These are phyloP conservation scores for Bicyclus anynana DNA, from an alignment of 1,140 invertebrate genomes.

Conservation along the genomic window DNA sequence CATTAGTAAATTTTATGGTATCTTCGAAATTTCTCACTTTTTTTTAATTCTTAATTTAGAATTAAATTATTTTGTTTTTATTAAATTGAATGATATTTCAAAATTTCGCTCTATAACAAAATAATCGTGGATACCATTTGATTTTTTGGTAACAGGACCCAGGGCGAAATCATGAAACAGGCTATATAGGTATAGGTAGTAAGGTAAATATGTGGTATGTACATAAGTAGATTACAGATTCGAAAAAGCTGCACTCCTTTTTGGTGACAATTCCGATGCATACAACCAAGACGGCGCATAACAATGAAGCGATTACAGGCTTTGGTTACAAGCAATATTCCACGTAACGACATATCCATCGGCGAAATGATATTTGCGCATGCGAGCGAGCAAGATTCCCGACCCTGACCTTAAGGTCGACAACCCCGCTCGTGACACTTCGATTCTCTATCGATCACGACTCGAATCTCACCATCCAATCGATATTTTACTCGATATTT, in stretches of 20 bases:
- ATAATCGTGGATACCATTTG: too few relatives aligned
- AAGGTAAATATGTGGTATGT: neutral
- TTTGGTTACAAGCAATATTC: conserved; percentile 58
- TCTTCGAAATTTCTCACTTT: too few relatives aligned
- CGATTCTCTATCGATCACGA: conserved; percentile 74
- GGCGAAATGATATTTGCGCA: conserved; percentile 65
- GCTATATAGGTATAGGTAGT: neutral
- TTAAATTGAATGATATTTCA: too few relatives aligned
- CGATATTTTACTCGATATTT: conserved; percentile 66
- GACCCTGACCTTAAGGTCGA: conserved; percentile 68
- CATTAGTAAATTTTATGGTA: too few relatives aligned
- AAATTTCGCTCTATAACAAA: too few relatives aligned
- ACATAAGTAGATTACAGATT: conserved; percentile 1
- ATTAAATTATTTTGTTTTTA: too few relatives aligned
- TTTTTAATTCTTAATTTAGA: too few relatives aligned
- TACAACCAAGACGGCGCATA: conserved; percentile 20
- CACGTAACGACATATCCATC: conserved; percentile 65
- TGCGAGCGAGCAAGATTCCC: conserved; percentile 54
- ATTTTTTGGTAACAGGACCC: too few relatives aligned
- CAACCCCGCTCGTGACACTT: conserved; percentile 72
- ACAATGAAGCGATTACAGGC: conserved; percentile 59
- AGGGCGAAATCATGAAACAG: too few relatives aligned
- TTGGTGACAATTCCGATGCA: neutral
- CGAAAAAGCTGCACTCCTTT: neutral
- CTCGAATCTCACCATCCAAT: conserved; percentile 61